Evolutionary conservation across 2,113 vertebrate species (phyloP).

Genomic region (human (Homo sapiens)): GRCh38 chr4:122397501-122398000

Average conservation of each 20-base stretch:
- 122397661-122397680: background rate
- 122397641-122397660: background rate
- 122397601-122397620: background rate
- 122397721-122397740: background rate
- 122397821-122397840: background rate
- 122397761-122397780: background rate
- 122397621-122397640: background rate
- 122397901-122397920: background rate
- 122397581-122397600: background rate
- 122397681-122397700: background rate
- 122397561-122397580: background rate
- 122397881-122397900: background rate
- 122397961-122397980: background rate
- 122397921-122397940: background rate
- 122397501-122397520: background rate
- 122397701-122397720: background rate
- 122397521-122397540: conserved; percentile 5
- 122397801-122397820: background rate
- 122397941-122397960: background rate
- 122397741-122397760: background rate
- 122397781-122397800: background rate
- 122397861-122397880: background rate
- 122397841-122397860: background rate
- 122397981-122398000: background rate
- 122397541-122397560: background rate